Evolutionary conservation across 1,140 invertebrate genomes (phyloP), one percentile per base, ranked within the genome.

Genomic region (Mercenaria mercenaria): DNA sequence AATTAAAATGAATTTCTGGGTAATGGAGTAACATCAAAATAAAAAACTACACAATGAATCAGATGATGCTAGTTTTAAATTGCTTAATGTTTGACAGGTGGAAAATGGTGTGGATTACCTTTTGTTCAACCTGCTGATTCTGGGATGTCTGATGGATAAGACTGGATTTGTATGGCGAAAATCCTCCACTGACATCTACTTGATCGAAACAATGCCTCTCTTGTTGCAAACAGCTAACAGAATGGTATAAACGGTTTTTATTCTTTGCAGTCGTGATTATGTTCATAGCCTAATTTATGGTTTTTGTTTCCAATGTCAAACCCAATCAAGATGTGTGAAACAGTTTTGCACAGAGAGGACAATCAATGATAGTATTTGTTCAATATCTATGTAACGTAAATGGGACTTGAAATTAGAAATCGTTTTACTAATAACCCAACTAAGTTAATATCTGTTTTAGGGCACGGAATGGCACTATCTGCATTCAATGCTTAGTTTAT

Each of bases 101-200:
- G 64, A 89, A 67, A 89, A 93, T 59, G 94, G n/a, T n/a, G n/a
- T n/a, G n/a, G n/a, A n/a, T n/a, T n/a, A n/a, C n/a, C n/a, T n/a
- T n/a, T n/a, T n/a, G 93, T 94, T 93, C 84, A 94, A 93, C 74
- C 91, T 95, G 23, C 72, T 95, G 67, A 85, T 95, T 20, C 91
- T 95, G 56, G 92, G 93, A 6, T 88, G 90, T 83, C 34, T 94
- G 32, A 90, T 37, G 11, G 88, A 94, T 50, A 59, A 72, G 10
- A 86, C 90, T 29, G 94, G 94, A 26, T 76, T 89, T 32, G 90
- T 94, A 15, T 95, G 94, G 94, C 80, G 86, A 6, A 84, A 87
- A 79, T 91, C 91, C 11, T 41, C 82, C 29, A 64, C 50, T 37
- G 94, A 94, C 79, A 80, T 94, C 15, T 94, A 94, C 61, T n/a